Evolutionary conservation across 53 echinoderm and acorn worm genomes (phyloP).

Genomic region (Echinometra lucunter): DNA sequence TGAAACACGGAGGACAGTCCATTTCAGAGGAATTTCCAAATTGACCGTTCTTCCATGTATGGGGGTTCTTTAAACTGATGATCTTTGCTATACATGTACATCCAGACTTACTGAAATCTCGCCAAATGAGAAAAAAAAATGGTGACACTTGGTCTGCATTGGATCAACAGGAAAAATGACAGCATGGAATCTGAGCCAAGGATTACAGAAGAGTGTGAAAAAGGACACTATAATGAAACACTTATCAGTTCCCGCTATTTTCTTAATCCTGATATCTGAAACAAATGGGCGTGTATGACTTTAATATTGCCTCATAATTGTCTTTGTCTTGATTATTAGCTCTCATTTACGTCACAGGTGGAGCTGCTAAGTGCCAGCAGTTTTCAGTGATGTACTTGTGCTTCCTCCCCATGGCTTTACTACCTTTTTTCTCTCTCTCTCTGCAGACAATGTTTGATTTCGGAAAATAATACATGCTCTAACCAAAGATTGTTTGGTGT

Average conservation of each 20-base stretch:
- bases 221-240: neutral
- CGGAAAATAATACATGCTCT: neutral
- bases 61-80: too few species aligned
- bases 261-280: slow-evolving; percentile 10
- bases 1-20: too few species aligned
- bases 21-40: too few species aligned
- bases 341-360: neutral
- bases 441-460: neutral
- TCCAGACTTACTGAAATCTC: neutral
- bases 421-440: neutral
- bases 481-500: neutral
- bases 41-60: too few species aligned
- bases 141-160: neutral
- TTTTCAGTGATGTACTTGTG: neutral
- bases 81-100: too few species aligned
- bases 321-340: neutral
- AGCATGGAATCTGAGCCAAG: neutral
- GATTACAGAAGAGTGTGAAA: neutral
- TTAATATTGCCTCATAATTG: neutral
- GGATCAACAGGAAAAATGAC: neutral
- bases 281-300: neutral
- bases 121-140: neutral
- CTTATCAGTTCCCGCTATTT: neutral
- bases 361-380: neutral
- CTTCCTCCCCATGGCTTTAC: neutral